Conservation (phyloP, 2,888 invertebrate species). For the Thereva nobilitata region DNA sequence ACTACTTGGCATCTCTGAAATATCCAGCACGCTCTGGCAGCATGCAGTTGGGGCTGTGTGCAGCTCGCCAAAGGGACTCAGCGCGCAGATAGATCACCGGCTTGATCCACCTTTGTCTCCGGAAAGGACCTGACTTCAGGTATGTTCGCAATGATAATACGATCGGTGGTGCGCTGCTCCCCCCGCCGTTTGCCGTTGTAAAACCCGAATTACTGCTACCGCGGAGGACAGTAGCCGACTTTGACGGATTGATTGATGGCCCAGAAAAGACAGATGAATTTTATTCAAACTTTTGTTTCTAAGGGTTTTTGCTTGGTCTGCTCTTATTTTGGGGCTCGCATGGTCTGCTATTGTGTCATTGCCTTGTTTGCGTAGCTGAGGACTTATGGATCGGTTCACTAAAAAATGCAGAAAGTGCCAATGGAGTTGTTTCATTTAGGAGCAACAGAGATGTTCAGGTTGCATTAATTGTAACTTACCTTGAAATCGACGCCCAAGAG, state of each 20-base stretch:
- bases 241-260: slow-evolving; percentile 47
- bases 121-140: slow-evolving; percentile 21
- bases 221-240: slow-evolving; percentile 41
- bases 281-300: slow-evolving; percentile 42
- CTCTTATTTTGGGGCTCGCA: too few species aligned
- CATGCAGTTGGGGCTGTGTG: slow-evolving; percentile 4
- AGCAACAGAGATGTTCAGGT: too few species aligned
- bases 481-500: too few species aligned
- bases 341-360: too few species aligned
- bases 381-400: too few species aligned
- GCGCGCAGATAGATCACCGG: slow-evolving; percentile 22
- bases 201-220: slow-evolving; percentile 42
- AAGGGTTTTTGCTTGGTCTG: too few species aligned
- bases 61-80: not conserved
- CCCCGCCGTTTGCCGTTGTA: slow-evolving; percentile 39
- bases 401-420: too few species aligned
- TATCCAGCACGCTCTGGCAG: slow-evolving; percentile 26
- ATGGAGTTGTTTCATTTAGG: too few species aligned
- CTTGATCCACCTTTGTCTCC: slow-evolving; percentile 17
- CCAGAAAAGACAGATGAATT: slow-evolving; percentile 43
- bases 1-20: slow-evolving; percentile 10
- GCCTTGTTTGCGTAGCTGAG: too few species aligned
- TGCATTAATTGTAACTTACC: too few species aligned
- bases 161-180: slow-evolving; percentile 30
- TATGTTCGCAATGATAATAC: slow-evolving; percentile 40